Evolutionary conservation across 2,797 vertebrate species (phyloP).

Genomic region (Denticeps clupeoides): DNA sequence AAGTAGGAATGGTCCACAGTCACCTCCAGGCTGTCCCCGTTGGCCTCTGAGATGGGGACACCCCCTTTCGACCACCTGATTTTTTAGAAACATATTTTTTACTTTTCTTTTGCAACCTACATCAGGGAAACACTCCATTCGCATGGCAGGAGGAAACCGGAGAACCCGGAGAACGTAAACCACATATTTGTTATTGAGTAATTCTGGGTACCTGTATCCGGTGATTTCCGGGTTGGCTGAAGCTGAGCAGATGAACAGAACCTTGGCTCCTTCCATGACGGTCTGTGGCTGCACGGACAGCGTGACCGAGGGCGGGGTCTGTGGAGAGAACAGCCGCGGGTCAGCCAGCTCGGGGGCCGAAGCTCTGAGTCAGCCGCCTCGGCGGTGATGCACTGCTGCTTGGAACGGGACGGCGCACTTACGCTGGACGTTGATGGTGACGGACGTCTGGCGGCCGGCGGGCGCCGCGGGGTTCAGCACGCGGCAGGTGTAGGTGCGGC

Average conservation of each 20-base stretch:
- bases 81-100: not conserved
- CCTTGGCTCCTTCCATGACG: constrained; percentile 74
- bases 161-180: too few species aligned
- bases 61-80: constrained; percentile 85
- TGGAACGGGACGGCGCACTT: constrained; percentile 40
- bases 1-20: constrained; percentile 79
- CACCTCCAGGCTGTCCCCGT: constrained; percentile 73
- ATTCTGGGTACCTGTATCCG: constrained; percentile 67
- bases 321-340: too few species aligned
- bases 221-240: constrained; percentile 83
- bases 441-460: constrained; percentile 69
- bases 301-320: constrained; percentile 77
- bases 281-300: constrained; percentile 81
- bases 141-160: too few species aligned
- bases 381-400: not conserved
- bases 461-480: constrained; percentile 76
- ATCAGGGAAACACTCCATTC: too few species aligned
- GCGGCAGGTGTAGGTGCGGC: constrained; percentile 75
- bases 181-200: too few species aligned
- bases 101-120: not conserved
- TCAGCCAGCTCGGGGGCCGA: too few species aligned
- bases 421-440: constrained; percentile 83
- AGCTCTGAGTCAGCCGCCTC: too few species aligned
- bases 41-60: constrained; percentile 70
- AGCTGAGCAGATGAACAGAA: constrained; percentile 77